These are phyloP conservation scores for Tipula unca DNA, from an alignment of 2,888 invertebrate species.

Conservation along the genomic window DNA sequence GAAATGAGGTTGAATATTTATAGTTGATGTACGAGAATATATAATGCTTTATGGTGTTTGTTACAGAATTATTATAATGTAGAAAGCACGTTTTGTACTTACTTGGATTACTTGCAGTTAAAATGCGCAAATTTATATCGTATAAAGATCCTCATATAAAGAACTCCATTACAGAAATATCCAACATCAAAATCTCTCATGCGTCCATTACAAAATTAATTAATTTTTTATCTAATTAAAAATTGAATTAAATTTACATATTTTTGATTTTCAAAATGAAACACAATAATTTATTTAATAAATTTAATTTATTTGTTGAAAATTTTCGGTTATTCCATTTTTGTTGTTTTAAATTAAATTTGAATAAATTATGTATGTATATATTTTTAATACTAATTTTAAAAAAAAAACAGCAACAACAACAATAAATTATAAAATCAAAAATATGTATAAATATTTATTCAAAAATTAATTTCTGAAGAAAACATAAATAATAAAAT, in stretches of 20 bases:
- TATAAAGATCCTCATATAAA: no score
- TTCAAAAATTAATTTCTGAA: neutral
- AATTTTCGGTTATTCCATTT: neutral
- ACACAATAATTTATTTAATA: neutral
- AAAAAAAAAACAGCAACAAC: no score
- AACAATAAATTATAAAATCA: neutral
- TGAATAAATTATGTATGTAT: neutral
- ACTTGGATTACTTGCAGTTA: no score
- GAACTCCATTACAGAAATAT: neutral
- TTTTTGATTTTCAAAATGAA: neutral
- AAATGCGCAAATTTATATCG: neutral
- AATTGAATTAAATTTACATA: neutral
- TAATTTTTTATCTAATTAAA: neutral
- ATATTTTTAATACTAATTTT: no score
- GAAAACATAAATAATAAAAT: neutral
- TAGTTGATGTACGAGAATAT: neutral
- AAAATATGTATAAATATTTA: neutral
- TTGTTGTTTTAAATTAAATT: neutral
- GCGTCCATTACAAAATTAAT: neutral
- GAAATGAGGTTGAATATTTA: neutral
- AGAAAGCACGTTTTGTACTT: neutral
- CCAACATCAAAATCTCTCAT: neutral
- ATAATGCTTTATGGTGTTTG: no score
- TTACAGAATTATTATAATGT: neutral
- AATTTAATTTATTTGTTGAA: neutral